These are phyloP conservation scores for Parnassius apollo DNA, from an alignment of 2,888 invertebrate genomes.

Conservation along the genomic window DNA sequence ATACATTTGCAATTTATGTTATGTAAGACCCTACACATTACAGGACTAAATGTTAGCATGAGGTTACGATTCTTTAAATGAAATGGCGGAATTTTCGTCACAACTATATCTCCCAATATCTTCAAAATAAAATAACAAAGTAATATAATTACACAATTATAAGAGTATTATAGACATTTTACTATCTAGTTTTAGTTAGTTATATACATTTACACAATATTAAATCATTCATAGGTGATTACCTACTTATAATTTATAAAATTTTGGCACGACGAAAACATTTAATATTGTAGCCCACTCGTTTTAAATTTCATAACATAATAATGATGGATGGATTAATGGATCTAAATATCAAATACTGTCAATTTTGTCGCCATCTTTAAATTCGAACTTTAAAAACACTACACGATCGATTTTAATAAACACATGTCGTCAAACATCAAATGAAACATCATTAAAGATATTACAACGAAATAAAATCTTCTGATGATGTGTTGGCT, in stretches of 20 bases:
- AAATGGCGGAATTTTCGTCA: conserved; percentile 5
- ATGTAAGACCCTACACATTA: no score
- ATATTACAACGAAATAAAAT: no score
- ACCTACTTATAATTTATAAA: conserved; percentile 27
- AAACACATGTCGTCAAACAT: no score
- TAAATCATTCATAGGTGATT: conserved; percentile 30
- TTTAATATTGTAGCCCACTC: conserved; percentile 10
- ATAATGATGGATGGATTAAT: not conserved
- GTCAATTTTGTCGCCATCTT: no score
- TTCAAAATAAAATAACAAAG: conserved; percentile 25
- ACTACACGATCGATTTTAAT: no score
- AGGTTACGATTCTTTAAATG: no score
- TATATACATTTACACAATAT: conserved; percentile 35
- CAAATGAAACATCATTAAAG: no score
- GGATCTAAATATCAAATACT: no score
- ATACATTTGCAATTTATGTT: no score
- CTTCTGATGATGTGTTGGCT: no score
- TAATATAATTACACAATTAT: conserved; percentile 27
- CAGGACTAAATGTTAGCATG: no score
- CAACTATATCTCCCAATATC: conserved; percentile 27
- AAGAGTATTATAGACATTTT: conserved; percentile 33
- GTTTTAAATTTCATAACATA: not conserved
- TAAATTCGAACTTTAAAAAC: no score
- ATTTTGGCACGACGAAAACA: conserved; percentile 34
- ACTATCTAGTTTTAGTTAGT: conserved; percentile 31